Conservation (phyloP, 2,113 vertebrate genomes). For the Ictalurus furcatus region DNA sequence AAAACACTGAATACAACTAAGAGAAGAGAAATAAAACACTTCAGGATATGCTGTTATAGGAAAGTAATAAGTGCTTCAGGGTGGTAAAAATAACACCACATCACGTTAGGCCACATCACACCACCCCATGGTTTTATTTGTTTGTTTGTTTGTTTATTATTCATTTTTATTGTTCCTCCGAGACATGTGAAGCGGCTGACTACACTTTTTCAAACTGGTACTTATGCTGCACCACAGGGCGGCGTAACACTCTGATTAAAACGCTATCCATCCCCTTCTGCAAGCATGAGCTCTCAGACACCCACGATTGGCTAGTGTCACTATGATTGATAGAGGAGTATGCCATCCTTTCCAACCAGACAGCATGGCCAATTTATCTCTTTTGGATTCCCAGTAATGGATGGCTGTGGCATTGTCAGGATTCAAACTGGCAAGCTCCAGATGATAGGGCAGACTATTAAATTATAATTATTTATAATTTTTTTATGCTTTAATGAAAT, state of each 20-base stretch:
- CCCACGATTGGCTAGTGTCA: neutral
- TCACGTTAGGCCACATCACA: neutral
- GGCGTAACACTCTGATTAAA: neutral
- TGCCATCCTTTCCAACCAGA: neutral
- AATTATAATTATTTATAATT: neutral
- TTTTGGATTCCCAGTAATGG: neutral
- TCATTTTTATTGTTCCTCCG: neutral
- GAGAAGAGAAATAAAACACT: neutral
- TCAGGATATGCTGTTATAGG: neutral
- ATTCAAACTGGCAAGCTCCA: neutral
- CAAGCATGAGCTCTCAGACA: neutral
- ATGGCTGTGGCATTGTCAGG: neutral
- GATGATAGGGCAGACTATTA: neutral
- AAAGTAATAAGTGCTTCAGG: neutral
- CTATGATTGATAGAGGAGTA: neutral
- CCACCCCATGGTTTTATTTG: neutral
- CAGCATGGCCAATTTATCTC: neutral
- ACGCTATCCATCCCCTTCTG: neutral
- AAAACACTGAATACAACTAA: too few species aligned
- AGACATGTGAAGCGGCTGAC: too few species aligned
- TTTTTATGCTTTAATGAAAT: neutral
- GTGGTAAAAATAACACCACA: neutral
- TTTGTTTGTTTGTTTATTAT: neutral
- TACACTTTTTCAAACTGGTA: too few species aligned
- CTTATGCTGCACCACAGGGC: too few species aligned